Conservation (phyloP, 2,113 vertebrate species). For the Lophius piscatorius region DNA sequence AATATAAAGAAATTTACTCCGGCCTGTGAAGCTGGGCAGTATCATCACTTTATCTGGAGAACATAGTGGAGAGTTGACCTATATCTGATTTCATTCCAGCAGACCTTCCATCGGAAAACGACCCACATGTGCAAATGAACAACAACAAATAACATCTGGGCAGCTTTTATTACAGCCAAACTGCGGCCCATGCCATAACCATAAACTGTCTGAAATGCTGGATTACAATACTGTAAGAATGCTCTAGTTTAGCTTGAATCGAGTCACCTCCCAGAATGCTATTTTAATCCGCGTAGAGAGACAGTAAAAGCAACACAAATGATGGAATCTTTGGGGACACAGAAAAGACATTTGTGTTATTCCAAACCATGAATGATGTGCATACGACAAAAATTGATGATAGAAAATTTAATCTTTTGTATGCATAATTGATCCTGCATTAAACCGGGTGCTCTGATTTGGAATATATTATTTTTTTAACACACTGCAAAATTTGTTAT, state of each 20-base stretch:
- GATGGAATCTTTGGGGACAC: too few relatives aligned
- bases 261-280: neutral
- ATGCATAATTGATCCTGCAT: neutral
- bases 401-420: neutral
- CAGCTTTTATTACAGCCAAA: conserved; percentile 21
- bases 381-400: too few relatives aligned
- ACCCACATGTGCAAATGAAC: conserved; percentile 24
- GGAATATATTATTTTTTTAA: too few relatives aligned
- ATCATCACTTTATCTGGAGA: neutral
- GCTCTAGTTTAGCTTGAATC: neutral
- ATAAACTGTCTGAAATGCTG: conserved; percentile 14
- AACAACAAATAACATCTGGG: conserved; percentile 31
- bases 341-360: neutral
- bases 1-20: conserved; percentile 9
- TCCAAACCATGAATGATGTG: neutral
- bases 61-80: conserved; percentile 3
- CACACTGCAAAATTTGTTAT: too few relatives aligned
- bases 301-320: neutral
- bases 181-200: neutral
- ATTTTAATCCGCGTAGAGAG: neutral
- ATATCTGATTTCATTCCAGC: conserved; percentile 17
- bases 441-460: too few relatives aligned
- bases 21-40: neutral
- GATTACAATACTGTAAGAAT: conserved; percentile 10
- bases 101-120: conserved; percentile 12